Conservation (phyloP, 2,113 vertebrate genomes). For the Greenwoodochromis staneri region DNA sequence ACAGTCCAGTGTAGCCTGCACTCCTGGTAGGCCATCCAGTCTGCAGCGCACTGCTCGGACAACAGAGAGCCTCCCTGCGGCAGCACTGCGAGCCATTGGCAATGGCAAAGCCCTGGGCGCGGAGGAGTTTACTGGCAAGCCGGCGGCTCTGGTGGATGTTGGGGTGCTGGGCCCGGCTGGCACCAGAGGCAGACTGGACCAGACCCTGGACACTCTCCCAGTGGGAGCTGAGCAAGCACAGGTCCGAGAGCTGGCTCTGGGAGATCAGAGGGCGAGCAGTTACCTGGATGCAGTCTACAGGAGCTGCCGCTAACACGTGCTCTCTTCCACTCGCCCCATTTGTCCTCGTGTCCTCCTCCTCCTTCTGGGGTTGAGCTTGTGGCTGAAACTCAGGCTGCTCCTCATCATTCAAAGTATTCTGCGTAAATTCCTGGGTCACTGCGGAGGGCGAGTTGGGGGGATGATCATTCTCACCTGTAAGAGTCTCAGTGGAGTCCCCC, state of each 20-base stretch:
- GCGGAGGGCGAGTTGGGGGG: neutral
- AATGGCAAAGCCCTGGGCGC: constrained; percentile 67
- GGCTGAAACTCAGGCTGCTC: constrained; percentile 24
- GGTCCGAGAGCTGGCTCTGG: constrained; percentile 83
- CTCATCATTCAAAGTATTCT: neutral
- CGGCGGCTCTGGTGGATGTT: constrained; percentile 80
- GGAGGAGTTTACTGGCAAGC: constrained; percentile 73
- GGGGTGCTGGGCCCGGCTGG: constrained; percentile 74
- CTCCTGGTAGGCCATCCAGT: constrained; percentile 41
- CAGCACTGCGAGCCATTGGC: constrained; percentile 73
- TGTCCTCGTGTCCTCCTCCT: constrained; percentile 26
- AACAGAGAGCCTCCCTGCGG: constrained; percentile 64
- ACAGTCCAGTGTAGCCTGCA: constrained; percentile 40
- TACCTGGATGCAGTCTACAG: constrained; percentile 59
- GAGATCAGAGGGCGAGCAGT: constrained; percentile 72
- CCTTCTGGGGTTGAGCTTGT: neutral
- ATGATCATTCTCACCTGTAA: constrained; percentile 56
- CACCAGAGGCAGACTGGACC: constrained; percentile 74
- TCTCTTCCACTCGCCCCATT: constrained; percentile 24
- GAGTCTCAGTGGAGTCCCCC: constrained; percentile 72
- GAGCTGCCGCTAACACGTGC: neutral
- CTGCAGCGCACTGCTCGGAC: constrained; percentile 48
- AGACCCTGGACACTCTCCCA: constrained; percentile 93
- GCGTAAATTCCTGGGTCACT: neutral
- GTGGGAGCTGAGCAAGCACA: constrained; percentile 82